Percentiles rank a stretch among this genome's conserved stretches.
Conservation (phyloP, 2,888 invertebrate species). For the Arrhopalites spinosus region DNA sequence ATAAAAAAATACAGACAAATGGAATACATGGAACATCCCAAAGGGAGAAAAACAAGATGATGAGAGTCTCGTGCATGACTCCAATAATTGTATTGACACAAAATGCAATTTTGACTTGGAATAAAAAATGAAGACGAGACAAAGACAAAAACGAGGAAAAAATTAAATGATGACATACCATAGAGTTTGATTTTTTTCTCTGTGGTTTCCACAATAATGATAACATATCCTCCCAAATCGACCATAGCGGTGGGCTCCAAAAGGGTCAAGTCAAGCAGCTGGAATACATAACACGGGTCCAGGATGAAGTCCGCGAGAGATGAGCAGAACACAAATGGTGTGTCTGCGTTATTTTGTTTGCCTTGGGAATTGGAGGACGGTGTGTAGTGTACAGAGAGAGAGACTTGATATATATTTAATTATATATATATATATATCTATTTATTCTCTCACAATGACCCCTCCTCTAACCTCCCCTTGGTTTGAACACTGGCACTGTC, state of each 20-base stretch:
- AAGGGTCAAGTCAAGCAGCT: constrained; percentile 56
- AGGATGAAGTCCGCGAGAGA: constrained; percentile 53
- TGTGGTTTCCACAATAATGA: constrained; percentile 90
- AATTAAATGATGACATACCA: constrained; percentile 64
- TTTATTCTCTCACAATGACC: neutral
- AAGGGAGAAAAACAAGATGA: neutral
- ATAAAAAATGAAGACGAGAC: neutral
- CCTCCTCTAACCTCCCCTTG: too few relatives aligned
- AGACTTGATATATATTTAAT: too few relatives aligned
- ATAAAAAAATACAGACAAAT: neutral
- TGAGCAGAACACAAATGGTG: constrained; percentile 27
- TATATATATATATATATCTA: too few relatives aligned
- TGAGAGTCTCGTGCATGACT: neutral
- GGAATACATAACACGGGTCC: constrained; percentile 57
- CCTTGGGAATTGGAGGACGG: constrained; percentile 20
- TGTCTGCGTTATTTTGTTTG: constrained; percentile 30
- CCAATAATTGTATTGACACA: neutral
- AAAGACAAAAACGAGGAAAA: neutral
- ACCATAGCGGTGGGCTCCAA: constrained; percentile 62
- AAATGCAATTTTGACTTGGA: too few relatives aligned
- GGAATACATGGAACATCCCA: neutral
- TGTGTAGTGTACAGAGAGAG: neutral
- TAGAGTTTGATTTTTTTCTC: constrained; percentile 93
- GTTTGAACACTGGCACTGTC: too few relatives aligned
- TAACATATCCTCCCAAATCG: constrained; percentile 92